Base-by-base conservation (phyloP, 2,888 invertebrate genomes). In the Dermolepida albohirtum region DNA sequence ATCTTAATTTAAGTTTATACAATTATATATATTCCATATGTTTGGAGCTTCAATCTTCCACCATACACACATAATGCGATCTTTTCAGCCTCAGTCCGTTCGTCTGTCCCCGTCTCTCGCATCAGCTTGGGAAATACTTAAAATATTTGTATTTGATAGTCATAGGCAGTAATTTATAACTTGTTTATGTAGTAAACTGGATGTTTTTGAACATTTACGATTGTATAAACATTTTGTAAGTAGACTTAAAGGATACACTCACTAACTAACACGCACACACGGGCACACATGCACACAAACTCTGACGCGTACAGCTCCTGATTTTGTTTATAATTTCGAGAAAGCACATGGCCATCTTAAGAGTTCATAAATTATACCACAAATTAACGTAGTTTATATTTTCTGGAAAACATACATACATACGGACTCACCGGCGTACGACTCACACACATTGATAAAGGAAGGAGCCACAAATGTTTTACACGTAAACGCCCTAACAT, bases 341-440 rank as follows among this genome's bases (percentile, higher is more conserved):
- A 63, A 68, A 55, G 55, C 73, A 73, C 71, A 73, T 73, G 71
- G 73, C 73, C 70, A 62, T 64, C 72, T 70, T 71, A 69, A 70
- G 67, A 73, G 65, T 73, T 64, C 54, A 73, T 73, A 73, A 73
- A 73, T 73, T 71, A 71, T 70, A 67, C 71, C 70, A 69, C 73
- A 73, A 73, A 73, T 73, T 71, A 73, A 71, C 69, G 69, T 64
- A 69, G 71, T 73, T 73, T 73, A 73, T 67, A 62, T 62, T 52
- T 67, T 55, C 55, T 55, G 55, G 55, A 55, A 55, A 55, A 55
- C 40, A 34, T 10, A 34, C 10, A 34, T 34, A 34, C 34, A 34
- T 34, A 34, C 34, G 34, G 34, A 34, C 1, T 6, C 5, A 5
- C 17, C 22, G 49, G 49, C 49, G 11, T 12, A 51, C 17, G 17